Percentiles rank a stretch among this genome's conserved stretches.
Conservation (phyloP, 2,888 invertebrate genomes). For the Drosophila greeni region DNA sequence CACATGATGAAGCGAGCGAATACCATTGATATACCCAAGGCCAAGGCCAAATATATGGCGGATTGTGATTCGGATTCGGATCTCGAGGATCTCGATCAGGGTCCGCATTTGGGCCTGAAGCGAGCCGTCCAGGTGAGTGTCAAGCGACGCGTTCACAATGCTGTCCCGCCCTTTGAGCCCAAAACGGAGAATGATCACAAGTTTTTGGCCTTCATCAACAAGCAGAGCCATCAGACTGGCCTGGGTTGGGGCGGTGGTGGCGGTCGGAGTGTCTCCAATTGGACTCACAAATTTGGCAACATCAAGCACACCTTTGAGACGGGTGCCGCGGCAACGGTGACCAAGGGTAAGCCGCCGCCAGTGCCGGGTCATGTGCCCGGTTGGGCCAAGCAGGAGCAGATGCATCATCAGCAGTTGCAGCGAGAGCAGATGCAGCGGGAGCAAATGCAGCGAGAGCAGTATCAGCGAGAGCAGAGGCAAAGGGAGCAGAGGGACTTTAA, state of each 20-base stretch:
- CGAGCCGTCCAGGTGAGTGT: constrained; percentile 82
- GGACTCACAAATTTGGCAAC: constrained; percentile 90
- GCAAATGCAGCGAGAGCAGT: constrained; percentile 52
- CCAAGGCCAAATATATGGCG: constrained; percentile 77
- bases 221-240: constrained; percentile 82
- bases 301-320: constrained; percentile 89
- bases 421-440: constrained; percentile 49
- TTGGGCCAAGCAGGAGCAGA: constrained; percentile 82
- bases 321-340: constrained; percentile 66
- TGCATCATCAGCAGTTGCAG: constrained; percentile 31
- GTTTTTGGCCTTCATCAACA: constrained; percentile 89
- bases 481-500: constrained; percentile 31
- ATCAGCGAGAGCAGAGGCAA: constrained; percentile 76
- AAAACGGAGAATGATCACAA: constrained; percentile 92
- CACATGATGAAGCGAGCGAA: constrained; percentile 91
- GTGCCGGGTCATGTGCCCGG: constrained; percentile 76
- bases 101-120: constrained; percentile 79
- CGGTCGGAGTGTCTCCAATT: constrained; percentile 81
- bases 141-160: constrained; percentile 78
- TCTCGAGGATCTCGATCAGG: constrained; percentile 69
- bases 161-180: constrained; percentile 85
- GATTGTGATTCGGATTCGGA: constrained; percentile 80
- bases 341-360: constrained; percentile 78
- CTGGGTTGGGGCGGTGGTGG: constrained; percentile 76
- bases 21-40: constrained; percentile 92